Percentiles rank a stretch among this genome's conserved stretches.
phyloP scores from a whole-genome alignment of 2,888 invertebrate genomes.

The Agrochola lychnidis region DNA sequence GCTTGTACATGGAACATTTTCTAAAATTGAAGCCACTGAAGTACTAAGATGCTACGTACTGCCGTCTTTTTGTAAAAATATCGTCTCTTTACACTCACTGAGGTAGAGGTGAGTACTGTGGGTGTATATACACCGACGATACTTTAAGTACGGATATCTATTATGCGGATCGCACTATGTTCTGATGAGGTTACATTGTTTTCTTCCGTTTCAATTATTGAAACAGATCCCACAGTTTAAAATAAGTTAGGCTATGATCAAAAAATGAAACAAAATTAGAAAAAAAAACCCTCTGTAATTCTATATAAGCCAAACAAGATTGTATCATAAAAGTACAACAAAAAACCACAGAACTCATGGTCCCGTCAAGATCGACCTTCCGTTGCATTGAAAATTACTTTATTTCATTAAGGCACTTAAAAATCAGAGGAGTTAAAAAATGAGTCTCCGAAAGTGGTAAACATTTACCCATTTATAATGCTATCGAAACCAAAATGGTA shows the following conservation, averaged over 20 bases:
- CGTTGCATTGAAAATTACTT: too few species aligned
- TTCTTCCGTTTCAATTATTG: constrained; percentile 54
- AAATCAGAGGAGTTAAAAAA: too few species aligned
- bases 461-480: too few species aligned
- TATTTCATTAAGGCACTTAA: too few species aligned
- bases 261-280: background rate
- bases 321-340: too few species aligned
- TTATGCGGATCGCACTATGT: constrained; percentile 45
- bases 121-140: constrained; percentile 14
- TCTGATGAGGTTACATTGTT: constrained; percentile 66
- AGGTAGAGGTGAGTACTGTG: background rate
- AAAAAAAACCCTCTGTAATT: background rate
- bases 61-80: constrained; percentile 55
- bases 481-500: too few species aligned
- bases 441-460: too few species aligned
- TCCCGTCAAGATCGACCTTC: too few species aligned
- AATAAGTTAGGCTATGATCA: background rate
- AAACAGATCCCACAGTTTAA: constrained; percentile 24
- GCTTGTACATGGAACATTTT: constrained; percentile 21
- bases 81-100: constrained; percentile 16
- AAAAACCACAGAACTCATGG: too few species aligned
- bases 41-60: constrained; percentile 45
- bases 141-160: constrained; percentile 36
- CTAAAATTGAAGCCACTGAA: constrained; percentile 44
- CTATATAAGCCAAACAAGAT: background rate